Conservation (phyloP, 2,888 invertebrate species). For the Lasius fuliginosus region DNA sequence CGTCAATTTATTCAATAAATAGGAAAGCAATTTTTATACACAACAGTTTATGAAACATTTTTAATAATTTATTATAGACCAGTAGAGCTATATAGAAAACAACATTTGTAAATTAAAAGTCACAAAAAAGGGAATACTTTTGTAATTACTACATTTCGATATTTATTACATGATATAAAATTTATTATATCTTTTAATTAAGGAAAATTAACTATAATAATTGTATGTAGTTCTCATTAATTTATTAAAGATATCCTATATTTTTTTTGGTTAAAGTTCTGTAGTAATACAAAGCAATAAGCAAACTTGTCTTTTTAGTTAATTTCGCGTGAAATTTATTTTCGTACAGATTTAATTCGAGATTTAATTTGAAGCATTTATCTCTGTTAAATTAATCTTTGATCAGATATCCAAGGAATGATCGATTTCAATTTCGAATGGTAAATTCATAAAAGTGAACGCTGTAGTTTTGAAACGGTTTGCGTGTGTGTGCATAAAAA, state of each 20-base stretch:
- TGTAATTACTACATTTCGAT: not conserved
- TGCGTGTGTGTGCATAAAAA: not conserved
- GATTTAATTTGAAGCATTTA: constrained; percentile 10
- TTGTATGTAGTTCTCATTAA: not conserved
- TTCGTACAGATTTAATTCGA: not conserved
- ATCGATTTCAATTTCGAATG: not conserved
- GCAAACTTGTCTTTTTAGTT: not conserved
- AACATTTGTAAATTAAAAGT: not conserved
- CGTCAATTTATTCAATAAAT: constrained; percentile 28
- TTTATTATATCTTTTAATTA: not conserved
- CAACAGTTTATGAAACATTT: not conserved
- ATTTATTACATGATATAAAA: not conserved
- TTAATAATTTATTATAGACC: not conserved
- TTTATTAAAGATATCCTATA: not conserved
- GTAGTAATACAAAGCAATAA: not conserved
- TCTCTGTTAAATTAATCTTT: not conserved
- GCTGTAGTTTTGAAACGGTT: not conserved
- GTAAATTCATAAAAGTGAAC: constrained; percentile 15
- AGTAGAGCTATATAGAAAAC: not conserved
- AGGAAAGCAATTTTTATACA: constrained; percentile 6
- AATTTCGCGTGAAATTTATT: not conserved
- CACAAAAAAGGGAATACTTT: not conserved
- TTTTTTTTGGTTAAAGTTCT: not conserved
- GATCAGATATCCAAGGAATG: not conserved
- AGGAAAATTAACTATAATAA: not conserved